Evolutionary conservation across 2,113 vertebrate genomes (phyloP), one percentile per base, ranked within the genome.

Genomic region (Ceyx cyanopectus): DNA sequence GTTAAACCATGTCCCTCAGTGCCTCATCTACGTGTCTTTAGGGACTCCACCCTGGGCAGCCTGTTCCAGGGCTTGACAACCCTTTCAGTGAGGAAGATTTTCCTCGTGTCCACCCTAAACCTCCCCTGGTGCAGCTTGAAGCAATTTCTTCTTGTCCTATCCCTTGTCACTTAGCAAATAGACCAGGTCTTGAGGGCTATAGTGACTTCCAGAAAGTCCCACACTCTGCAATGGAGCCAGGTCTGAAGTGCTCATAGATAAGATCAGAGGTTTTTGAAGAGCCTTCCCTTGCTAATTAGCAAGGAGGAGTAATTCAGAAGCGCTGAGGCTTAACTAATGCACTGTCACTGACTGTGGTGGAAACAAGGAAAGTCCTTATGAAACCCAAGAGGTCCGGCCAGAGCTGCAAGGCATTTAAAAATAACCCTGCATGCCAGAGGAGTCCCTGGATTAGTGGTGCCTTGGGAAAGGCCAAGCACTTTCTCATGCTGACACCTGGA

Each of bases 401-500:
- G 94, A 87, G 81, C 95, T 94, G 84, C 84, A 93, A 96, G 95
- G 89, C 51, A 1, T 82, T 93, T 96, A 96, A 96, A 95, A 96
- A 96, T 92, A 93, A 82, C 92, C 87, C 68, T 0, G 65, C 94
- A 57, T 95, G 94, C 91, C 91, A 65, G 85, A 96, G 74, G 84
- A 85, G 89, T 93, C 94, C 87, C 87, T 92, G 96, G 84, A n/a
- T 91, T 87, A 80, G 72, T 63, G 84, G 76, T 1, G 94, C 92
- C 91, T 82, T 76, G 94, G 91, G 89, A 51, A 79, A 79, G 88
- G 84, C 67, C 91, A 96, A 95, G 95, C 95, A 94, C 94, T 95
- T 94, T 96, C 96, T 93, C 95, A 92, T 96, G 91, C 95, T 96
- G 96, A 96, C 96, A 96, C 95, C 96, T 95, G 94, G 94, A 96